These are phyloP conservation scores for Rhodophaea formosa DNA, from an alignment of 2,888 invertebrate species.

Conservation along the genomic window DNA sequence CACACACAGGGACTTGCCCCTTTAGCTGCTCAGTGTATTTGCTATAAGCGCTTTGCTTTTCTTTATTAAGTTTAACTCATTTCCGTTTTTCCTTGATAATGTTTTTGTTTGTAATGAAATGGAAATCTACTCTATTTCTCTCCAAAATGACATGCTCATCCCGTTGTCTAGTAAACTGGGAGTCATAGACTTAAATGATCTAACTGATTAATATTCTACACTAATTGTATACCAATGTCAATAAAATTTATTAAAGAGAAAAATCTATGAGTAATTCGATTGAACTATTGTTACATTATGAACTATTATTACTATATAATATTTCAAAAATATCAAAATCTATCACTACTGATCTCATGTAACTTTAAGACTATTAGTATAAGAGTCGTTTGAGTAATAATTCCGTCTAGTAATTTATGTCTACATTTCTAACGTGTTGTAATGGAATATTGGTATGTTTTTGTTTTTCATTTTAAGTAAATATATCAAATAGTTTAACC, in stretches of 20 bases:
- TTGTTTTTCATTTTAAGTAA: constrained; percentile 1
- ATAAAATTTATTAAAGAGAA: constrained; percentile 48
- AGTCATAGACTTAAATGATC: constrained; percentile 45
- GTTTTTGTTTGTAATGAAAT: constrained; percentile 39
- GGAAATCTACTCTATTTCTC: constrained; percentile 57
- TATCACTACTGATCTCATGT: constrained; percentile 55
- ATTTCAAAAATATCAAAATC: constrained; percentile 46
- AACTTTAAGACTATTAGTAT: constrained; percentile 42
- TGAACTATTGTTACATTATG: constrained; percentile 35
- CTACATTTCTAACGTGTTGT: constrained; percentile 68
- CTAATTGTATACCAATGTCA: constrained; percentile 39
- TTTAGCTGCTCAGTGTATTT: constrained; percentile 76
- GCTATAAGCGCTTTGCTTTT: constrained; percentile 63
- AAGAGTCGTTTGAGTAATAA: constrained; percentile 38
- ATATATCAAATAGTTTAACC: constrained; percentile 28
- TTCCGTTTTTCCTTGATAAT: constrained; percentile 26
- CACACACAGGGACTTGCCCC: constrained; percentile 71
- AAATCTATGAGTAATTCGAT: constrained; percentile 48
- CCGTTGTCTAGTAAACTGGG: constrained; percentile 65
- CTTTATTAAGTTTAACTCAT: constrained; percentile 23
- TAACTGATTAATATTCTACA: constrained; percentile 45
- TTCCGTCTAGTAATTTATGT: constrained; percentile 36
- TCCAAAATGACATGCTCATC: constrained; percentile 67
- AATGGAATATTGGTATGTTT: constrained; percentile 71
- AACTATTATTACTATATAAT: constrained; percentile 41